Evolutionary conservation across 2,113 vertebrate species (phyloP).

Genomic region (Tachycineta bicolor): DNA sequence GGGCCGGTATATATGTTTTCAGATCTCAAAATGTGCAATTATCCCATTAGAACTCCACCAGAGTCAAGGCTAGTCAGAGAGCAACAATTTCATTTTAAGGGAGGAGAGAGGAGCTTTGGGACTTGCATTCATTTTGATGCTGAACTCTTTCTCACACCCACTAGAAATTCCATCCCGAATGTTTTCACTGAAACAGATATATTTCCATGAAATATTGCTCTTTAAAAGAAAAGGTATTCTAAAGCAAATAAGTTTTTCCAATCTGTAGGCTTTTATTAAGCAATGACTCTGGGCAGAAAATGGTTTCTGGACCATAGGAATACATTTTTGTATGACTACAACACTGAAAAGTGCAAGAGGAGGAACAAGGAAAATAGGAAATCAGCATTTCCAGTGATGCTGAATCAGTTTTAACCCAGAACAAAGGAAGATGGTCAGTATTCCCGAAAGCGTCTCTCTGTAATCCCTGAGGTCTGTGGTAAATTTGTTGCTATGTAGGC

Average conservation of each 20-base stretch:
- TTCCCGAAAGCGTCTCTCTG: not conserved
- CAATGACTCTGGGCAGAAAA: not conserved
- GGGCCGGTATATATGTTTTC: not conserved
- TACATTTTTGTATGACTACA: not conserved
- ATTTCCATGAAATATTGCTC: constrained; percentile 11
- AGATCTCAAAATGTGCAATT: not conserved
- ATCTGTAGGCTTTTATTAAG: not conserved
- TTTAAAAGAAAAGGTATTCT: constrained; percentile 1
- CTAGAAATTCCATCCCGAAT: constrained; percentile 20
- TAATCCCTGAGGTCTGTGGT: not conserved
- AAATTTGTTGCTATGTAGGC: not conserved
- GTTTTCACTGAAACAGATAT: constrained; percentile 19
- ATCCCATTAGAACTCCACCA: constrained; percentile 2
- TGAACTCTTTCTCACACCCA: constrained; percentile 42
- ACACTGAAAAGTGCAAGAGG: not conserved
- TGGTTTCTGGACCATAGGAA: not conserved
- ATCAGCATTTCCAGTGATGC: not conserved
- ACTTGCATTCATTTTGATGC: constrained; percentile 7
- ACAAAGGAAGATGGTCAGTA: not conserved
- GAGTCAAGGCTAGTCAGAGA: constrained; percentile 5
- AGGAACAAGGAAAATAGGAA: not conserved
- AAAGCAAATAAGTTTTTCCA: not conserved
- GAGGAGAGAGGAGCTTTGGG: constrained; percentile 43
- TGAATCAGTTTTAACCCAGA: not conserved
- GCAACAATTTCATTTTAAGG: constrained; percentile 20